Conservation (phyloP, 53 echinoderm and acorn worm genomes). For the Pentamera pediparva region DNA sequence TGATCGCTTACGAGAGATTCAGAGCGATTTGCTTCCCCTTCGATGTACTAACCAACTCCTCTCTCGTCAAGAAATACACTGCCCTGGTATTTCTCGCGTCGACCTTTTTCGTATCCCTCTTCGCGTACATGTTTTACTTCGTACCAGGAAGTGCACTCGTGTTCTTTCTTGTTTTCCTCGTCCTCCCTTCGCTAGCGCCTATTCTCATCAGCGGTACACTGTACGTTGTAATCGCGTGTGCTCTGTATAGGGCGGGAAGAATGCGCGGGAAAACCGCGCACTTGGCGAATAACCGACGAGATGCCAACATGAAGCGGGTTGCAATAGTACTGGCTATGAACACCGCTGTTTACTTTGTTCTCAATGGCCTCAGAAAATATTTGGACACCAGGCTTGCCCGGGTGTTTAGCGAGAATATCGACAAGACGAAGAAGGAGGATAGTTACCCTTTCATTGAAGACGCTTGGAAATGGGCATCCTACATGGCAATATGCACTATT, state of each 20-base stretch:
- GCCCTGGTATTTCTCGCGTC: not conserved
- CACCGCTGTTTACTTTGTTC: constrained; percentile 2
- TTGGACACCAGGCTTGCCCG: not conserved
- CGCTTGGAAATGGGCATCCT: constrained; percentile 8
- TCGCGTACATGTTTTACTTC: not conserved
- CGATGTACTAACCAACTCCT: not conserved
- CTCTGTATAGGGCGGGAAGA: not conserved
- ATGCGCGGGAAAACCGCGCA: not conserved
- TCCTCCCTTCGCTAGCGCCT: not conserved
- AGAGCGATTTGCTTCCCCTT: not conserved
- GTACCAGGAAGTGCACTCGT: not conserved
- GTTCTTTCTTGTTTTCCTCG: not conserved
- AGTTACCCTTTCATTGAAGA: not conserved
- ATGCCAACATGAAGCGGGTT: not conserved
- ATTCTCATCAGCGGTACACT: not conserved
- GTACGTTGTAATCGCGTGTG: not conserved
- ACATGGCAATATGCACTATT: constrained; percentile 15
- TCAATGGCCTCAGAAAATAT: not conserved
- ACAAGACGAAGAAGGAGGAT: not conserved
- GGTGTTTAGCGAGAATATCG: not conserved
- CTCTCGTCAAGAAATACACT: not conserved
- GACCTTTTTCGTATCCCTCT: not conserved
- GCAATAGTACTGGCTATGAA: not conserved
- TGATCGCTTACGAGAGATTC: constrained; percentile 2
- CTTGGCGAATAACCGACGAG: not conserved